phyloP scores from a whole-genome alignment of 2,888 invertebrate genomes.

The Kryphioiulus occultus region DNA sequence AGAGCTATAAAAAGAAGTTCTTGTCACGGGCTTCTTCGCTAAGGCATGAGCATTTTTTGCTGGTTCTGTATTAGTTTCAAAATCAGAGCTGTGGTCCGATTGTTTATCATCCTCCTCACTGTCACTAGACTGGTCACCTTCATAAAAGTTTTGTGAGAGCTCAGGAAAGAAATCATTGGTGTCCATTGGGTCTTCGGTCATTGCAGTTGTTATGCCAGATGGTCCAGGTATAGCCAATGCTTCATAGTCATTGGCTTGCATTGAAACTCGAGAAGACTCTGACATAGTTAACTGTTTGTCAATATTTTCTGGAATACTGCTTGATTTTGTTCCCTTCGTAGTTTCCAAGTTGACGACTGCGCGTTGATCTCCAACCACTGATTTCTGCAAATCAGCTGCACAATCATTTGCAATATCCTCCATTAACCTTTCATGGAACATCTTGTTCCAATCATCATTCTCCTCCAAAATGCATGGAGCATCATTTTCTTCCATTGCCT shows the following conservation, averaged over 20 bases:
- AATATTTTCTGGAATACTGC: background rate
- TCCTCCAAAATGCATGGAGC: background rate
- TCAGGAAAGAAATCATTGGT: slow-evolving; percentile 37
- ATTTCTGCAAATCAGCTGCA: background rate
- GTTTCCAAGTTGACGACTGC: background rate
- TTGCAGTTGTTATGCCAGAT: background rate
- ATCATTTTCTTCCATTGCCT: background rate
- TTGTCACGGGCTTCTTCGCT: too few species aligned
- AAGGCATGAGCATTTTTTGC: too few species aligned
- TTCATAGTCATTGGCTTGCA: background rate
- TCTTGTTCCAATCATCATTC: background rate
- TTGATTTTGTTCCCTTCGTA: background rate
- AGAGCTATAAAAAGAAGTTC: too few species aligned
- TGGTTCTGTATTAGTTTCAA: background rate
- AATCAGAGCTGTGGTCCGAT: background rate
- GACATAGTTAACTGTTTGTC: background rate
- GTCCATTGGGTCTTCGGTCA: background rate
- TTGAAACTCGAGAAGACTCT: background rate
- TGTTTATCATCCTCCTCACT: background rate
- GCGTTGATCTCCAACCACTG: background rate
- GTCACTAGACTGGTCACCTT: background rate
- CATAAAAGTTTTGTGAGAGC: slow-evolving; percentile 29
- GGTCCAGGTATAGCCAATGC: background rate
- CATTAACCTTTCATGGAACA: background rate
- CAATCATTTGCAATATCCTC: background rate